Base-by-base conservation (phyloP, 2,797 vertebrate genomes). In the Clamator glandarius region DNA sequence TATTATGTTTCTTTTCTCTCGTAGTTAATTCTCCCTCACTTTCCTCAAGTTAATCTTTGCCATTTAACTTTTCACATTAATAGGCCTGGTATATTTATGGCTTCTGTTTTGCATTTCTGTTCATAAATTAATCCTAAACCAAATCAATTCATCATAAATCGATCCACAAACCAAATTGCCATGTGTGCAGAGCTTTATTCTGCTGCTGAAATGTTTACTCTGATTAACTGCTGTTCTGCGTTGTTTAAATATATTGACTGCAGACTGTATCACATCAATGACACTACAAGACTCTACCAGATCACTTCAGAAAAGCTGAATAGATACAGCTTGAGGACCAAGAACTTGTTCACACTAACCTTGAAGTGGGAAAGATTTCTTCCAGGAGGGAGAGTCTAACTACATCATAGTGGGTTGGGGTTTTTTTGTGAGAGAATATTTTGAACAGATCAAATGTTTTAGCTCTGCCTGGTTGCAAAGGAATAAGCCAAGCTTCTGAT, bases 91-190 rank as follows among this genome's bases (percentile, higher is more conserved):
- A 12, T 69, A 55, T 81, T 81, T 91, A 48, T 72, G 24, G 33
- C 33, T 28, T 72, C 41, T 64, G 10, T 35, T 93, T 78, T 75
- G 51, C 66, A 72, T 68, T 90, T 91, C 46, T 87, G 23, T 52
- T 90, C 21, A 55, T 75, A 93, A 95, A 86, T 14, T 77, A 78
- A 76, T 78, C 35, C 70, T 62, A 81, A 92, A 81, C 12, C 16
- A 31, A 57, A 78, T 72, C 0, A 2, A 16, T 57, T 63, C 4
- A 29, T 54, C 36, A 35, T 54, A 83, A 87, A 85, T 80, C 18
- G 61, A 55, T 69, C 18, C 20, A 44, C 77, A 80, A 85, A 80
- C 13, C 33, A 70, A 77, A 82, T 74, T 44, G 46, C 12, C 8
- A 0, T 29, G 48, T 85, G 39, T 62, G n/a, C 46, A 85, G 86